Evolutionary conservation across 2,797 vertebrate genomes (phyloP).

Genomic region (Phataginus tetradactyla): DNA sequence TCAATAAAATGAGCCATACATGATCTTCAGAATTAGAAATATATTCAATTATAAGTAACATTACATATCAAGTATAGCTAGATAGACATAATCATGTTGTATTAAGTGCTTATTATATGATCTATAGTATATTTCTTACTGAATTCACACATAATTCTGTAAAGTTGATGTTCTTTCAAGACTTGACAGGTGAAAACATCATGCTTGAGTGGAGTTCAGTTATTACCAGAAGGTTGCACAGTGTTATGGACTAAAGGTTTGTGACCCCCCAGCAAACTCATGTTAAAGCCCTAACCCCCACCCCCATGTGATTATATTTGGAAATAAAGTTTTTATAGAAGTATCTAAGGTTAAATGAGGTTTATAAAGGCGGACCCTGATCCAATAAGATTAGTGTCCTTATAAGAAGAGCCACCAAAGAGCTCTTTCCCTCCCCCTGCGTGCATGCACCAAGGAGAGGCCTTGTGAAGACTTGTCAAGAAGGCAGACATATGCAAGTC

Average conservation of each 20-base stretch:
- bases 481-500: not conserved
- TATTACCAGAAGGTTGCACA: not conserved
- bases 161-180: not conserved
- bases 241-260: not conserved
- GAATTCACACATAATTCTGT: not conserved
- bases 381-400: not conserved
- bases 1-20: not conserved
- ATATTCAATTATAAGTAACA: conserved; percentile 4
- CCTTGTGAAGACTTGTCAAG: not conserved
- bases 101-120: not conserved
- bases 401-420: not conserved
- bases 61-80: not conserved
- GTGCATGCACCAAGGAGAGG: not conserved
- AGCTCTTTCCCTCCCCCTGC: not conserved
- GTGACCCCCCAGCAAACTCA: not conserved
- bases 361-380: not conserved
- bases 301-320: not conserved
- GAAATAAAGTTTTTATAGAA: not conserved
- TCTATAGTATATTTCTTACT: not conserved
- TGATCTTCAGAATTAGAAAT: not conserved
- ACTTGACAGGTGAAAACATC: not conserved
- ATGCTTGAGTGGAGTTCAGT: not conserved
- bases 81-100: not conserved
- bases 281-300: not conserved
- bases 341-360: not conserved